Evolutionary conservation across 2,888 invertebrate species (phyloP), one percentile per base, ranked within the genome.

Genomic region (Drosophila sordidula): DNA sequence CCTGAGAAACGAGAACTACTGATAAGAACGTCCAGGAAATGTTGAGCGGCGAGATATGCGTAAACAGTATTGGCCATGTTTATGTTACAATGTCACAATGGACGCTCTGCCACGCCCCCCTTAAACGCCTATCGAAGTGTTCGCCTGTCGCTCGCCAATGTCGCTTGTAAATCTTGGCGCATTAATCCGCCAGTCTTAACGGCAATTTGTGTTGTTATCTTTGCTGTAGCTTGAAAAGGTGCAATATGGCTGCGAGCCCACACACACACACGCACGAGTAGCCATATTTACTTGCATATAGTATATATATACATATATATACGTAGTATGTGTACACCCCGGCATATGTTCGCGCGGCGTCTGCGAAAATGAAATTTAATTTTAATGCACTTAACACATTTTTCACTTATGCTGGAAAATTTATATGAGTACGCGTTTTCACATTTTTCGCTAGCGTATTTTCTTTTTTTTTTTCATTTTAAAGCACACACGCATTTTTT

Each of bases 301-400:
- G 8, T 22, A 36, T 8, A 16, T n/a, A 41, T 12, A 32, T 34
- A 32, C 51, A 38, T 25, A 22, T 41, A 12, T 51, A 49, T 50
- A 39, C 44, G n/a, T n/a, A n/a, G 18, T 18, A 9, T 12, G 26
- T 16, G 9, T 26, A 16, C 3, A 25, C 4, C 8, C 18, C 9
- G 16, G 51, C 56, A 71, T 65, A 70, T 69, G 51, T 51, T 41
- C 36, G 6, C 34, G 45, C 50, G 38, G 12, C 25, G 32, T 46
- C 44, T 45, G 58, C 44, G 49, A 71, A 78, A 76, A 76, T 77
- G 56, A 85, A 87, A 84, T 84, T 84, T 87, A 75, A 84, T 84
- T 81, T 85, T 85, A 85, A 84, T 85, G 75, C 86, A 84, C 82
- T 84, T 87, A 85, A 84, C 86, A 81, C 79, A 79, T 85, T 87